Evolutionary conservation across 1,140 invertebrate genomes (phyloP).

Genomic region (Daktulosphaira vitifoliae): DNA sequence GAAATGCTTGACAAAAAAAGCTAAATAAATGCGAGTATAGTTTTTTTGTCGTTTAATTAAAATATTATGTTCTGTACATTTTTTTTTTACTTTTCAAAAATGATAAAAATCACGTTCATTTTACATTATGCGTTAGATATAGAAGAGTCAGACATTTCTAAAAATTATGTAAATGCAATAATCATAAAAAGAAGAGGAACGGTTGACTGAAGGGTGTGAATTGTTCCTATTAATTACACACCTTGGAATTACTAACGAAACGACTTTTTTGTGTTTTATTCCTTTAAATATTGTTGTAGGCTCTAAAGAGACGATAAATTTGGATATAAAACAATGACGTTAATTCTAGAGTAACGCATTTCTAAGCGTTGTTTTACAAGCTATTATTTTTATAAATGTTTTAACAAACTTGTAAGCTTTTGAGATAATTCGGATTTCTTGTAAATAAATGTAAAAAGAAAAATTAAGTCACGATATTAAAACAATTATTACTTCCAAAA

Average conservation of each 20-base stretch:
- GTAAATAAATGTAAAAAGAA: no score
- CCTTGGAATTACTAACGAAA: constrained; percentile 18
- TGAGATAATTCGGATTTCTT: no score
- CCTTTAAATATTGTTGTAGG: background rate
- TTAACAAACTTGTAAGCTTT: constrained; percentile 19
- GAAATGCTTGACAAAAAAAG: no score
- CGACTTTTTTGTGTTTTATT: constrained; percentile 10
- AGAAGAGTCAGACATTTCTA: background rate
- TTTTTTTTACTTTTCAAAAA: background rate
- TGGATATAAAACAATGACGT: constrained; percentile 23
- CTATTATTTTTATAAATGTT: constrained; percentile 22
- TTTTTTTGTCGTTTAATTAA: no score
- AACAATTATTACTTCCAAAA: no score
- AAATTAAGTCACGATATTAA: no score
- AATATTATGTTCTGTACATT: no score
- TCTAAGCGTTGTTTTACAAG: background rate
- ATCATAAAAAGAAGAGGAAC: background rate
- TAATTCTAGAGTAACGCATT: constrained; percentile 13
- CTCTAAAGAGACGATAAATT: constrained; percentile 21
- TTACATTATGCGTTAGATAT: constrained; percentile 7
- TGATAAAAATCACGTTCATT: constrained; percentile 19
- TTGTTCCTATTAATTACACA: constrained; percentile 33
- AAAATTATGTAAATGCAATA: constrained; percentile 28
- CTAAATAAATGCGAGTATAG: no score
- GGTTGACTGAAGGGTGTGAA: background rate